Conservation (phyloP, 1,140 invertebrate species). For the Teleopsis dalmanni region DNA sequence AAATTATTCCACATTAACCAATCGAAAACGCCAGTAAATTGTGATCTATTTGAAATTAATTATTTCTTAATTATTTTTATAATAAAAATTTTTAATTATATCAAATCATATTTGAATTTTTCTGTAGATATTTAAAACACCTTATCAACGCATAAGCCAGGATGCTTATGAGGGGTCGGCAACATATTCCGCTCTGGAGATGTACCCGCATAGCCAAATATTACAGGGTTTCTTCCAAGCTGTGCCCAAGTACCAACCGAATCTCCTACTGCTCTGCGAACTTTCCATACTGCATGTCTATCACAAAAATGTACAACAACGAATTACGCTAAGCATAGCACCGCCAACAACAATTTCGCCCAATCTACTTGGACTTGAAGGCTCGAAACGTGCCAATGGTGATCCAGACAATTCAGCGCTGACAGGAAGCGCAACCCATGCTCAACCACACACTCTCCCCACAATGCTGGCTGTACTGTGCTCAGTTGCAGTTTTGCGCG, state of each 20-base stretch:
- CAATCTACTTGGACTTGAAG: constrained; percentile 40
- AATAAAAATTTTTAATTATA: not conserved
- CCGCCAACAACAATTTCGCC: constrained; percentile 40
- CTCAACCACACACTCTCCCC: too few relatives aligned
- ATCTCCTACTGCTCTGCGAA: constrained; percentile 35
- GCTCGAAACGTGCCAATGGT: constrained; percentile 38
- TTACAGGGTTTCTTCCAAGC: constrained; percentile 39
- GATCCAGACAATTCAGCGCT: constrained; percentile 43
- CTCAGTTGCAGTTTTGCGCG: too few relatives aligned
- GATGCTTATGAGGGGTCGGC: constrained; percentile 36
- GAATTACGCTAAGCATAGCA: constrained; percentile 27
- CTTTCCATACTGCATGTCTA: constrained; percentile 40
- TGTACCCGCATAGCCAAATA: constrained; percentile 38
- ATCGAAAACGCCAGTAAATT: too few relatives aligned
- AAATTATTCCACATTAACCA: too few relatives aligned
- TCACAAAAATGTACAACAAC: constrained; percentile 39
- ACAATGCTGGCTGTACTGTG: too few relatives aligned
- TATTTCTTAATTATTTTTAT: not conserved
- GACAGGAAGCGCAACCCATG: constrained; percentile 35
- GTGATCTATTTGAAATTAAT: too few relatives aligned
- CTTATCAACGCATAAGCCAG: constrained; percentile 38
- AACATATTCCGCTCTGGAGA: constrained; percentile 35
- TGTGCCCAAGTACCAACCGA: constrained; percentile 37
- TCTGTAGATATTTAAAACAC: constrained; percentile 33
- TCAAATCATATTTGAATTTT: not conserved